A percentile compares a stretch with the other conserved stretches of the same genome.
Evolutionary conservation across 2,888 invertebrate species (phyloP).

Genomic region (Trissonchulus sp.): DNA sequence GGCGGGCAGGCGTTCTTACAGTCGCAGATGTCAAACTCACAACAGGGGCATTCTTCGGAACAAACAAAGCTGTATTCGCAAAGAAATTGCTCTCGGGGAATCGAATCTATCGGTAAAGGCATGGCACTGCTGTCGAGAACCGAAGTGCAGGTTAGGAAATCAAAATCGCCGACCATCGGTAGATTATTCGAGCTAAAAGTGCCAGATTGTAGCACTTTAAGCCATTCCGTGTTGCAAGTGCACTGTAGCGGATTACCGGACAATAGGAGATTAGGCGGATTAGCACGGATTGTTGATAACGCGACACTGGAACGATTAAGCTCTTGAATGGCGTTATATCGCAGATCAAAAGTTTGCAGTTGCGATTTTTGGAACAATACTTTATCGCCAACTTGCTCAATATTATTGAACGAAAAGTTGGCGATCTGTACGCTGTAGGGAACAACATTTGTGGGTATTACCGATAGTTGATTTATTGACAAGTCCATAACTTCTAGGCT

Average conservation of each 20-base stretch:
- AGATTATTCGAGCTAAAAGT: not conserved
- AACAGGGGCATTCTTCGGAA: conserved; percentile 78
- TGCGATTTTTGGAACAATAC: conserved; percentile 19
- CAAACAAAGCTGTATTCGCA: conserved; percentile 78
- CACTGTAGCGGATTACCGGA: conserved; percentile 79
- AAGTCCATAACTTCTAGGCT: conserved; percentile 72
- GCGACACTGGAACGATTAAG: conserved; percentile 8
- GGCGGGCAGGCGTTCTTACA: conserved; percentile 84
- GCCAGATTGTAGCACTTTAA: conserved; percentile 61
- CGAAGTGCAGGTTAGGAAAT: conserved; percentile 4
- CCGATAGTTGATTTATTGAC: conserved; percentile 73
- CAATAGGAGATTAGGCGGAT: conserved; percentile 71
- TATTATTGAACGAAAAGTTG: conserved; percentile 29
- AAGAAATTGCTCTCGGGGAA: conserved; percentile 61
- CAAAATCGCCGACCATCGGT: conserved; percentile 20
- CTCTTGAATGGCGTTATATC: conserved; percentile 23
- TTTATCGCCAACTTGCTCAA: conserved; percentile 11
- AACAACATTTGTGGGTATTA: conserved; percentile 2
- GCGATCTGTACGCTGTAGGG: conserved; percentile 26
- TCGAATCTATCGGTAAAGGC: conserved; percentile 59
- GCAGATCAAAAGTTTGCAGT: conserved; percentile 26
- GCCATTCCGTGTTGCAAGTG: conserved; percentile 84
- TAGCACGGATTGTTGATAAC: not conserved
- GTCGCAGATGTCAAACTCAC: conserved; percentile 83
- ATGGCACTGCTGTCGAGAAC: conserved; percentile 55